phyloP scores from a whole-genome alignment of 2,888 invertebrate genomes.

The Pecten maximus region DNA sequence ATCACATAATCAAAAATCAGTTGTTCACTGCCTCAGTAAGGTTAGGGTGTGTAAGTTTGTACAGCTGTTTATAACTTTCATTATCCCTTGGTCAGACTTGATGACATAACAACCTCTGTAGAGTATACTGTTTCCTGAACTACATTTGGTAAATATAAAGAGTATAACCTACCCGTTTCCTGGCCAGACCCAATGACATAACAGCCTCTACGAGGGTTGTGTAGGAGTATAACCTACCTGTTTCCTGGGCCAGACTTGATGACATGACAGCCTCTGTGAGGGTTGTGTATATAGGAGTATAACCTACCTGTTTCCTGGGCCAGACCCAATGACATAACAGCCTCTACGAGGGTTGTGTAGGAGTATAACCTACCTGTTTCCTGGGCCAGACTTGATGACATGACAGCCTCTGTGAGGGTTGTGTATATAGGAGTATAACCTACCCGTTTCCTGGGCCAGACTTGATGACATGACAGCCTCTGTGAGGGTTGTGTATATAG shows the following conservation, averaged over 20 bases:
- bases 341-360: slow-evolving; percentile 70
- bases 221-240: slow-evolving; percentile 55
- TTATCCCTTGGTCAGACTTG: too few species aligned
- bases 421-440: slow-evolving; percentile 62
- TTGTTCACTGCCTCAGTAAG: too few species aligned
- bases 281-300: neutral
- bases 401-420: slow-evolving; percentile 69
- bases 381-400: slow-evolving; percentile 59
- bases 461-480: neutral
- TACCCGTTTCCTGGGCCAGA: neutral
- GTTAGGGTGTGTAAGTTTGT: too few species aligned
- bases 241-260: slow-evolving; percentile 56
- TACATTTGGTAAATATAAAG: neutral
- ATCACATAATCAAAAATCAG: too few species aligned
- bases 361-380: slow-evolving; percentile 56
- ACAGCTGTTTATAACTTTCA: too few species aligned
- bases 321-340: slow-evolving; percentile 62
- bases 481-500: slow-evolving; percentile 63
- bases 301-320: slow-evolving; percentile 59
- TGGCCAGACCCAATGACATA: neutral
- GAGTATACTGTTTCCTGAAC: too few species aligned
- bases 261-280: slow-evolving; percentile 64
- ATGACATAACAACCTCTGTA: too few species aligned
- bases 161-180: neutral
- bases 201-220: slow-evolving; percentile 61